Conservation (phyloP, 2,888 invertebrate species). For the Drosophila conformis region DNA sequence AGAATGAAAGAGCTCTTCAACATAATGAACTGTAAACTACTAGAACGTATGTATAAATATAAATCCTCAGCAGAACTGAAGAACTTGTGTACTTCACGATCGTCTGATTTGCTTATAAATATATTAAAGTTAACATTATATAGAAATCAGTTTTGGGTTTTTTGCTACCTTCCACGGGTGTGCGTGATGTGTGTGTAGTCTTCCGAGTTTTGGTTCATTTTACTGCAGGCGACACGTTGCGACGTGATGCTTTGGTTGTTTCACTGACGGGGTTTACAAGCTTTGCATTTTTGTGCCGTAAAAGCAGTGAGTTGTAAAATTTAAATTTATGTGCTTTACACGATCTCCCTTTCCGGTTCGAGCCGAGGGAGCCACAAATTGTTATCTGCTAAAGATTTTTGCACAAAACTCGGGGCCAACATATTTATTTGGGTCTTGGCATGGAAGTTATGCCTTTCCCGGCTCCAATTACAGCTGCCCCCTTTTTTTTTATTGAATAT, state of each 20-base stretch:
- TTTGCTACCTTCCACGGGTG: not conserved
- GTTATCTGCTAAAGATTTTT: slow-evolving; percentile 27
- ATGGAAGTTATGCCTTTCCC: slow-evolving; percentile 8
- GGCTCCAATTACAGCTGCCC: slow-evolving; percentile 5
- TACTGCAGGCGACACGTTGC: not conserved
- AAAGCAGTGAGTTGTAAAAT: slow-evolving; percentile 57
- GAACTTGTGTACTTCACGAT: fast-evolving
- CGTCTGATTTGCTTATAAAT: not conserved
- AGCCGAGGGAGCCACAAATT: slow-evolving; percentile 40
- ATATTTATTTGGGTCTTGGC: slow-evolving; percentile 6
- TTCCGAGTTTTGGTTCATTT: not conserved
- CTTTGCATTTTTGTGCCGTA: slow-evolving; percentile 15
- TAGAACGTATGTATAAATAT: not conserved
- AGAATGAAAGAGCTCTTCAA: not conserved
- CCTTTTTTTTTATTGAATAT: slow-evolving; percentile 21
- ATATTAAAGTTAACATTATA: not conserved
- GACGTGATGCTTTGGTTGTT: slow-evolving; percentile 2
- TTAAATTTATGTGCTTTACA: slow-evolving; percentile 51
- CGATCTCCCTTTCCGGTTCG: slow-evolving; percentile 20
- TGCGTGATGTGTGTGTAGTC: not conserved
- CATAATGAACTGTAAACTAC: not conserved
- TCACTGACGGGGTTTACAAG: not conserved
- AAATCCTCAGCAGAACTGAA: not conserved
- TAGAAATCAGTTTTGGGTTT: not conserved
- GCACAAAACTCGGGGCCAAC: not conserved